phyloP scores from a whole-genome alignment of 2,113 vertebrate species.

The Seriola dumerili region DNA sequence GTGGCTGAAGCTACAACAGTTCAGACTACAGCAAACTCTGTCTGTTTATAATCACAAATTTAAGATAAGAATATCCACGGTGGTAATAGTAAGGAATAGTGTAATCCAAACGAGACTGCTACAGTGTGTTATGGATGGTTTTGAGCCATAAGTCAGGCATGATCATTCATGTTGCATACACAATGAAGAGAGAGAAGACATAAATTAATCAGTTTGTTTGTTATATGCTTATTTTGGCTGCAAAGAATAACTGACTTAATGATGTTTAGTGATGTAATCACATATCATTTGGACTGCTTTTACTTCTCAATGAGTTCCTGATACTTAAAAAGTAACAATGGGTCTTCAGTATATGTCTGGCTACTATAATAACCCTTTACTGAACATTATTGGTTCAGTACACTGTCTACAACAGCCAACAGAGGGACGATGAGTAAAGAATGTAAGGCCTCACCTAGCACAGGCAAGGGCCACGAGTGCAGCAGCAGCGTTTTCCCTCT shows the following conservation, averaged over 20 bases:
- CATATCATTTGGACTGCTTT: background rate
- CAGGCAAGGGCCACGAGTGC: constrained; percentile 97
- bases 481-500: constrained; percentile 97
- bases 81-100: background rate
- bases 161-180: background rate
- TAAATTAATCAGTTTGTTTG: constrained; percentile 7
- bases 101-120: background rate
- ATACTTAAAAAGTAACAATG: background rate
- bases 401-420: background rate
- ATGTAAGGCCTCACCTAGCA: constrained; percentile 89
- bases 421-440: constrained; percentile 1
- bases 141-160: background rate
- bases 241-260: constrained; percentile 1
- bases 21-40: background rate
- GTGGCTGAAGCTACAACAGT: background rate
- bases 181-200: background rate
- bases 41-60: background rate
- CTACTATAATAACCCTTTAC: background rate
- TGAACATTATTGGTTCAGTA: background rate
- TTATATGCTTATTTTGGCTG: background rate
- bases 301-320: background rate
- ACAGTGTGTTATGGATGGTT: constrained; percentile 1
- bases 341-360: background rate
- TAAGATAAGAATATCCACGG: background rate
- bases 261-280: background rate